Evolutionary conservation across 2,888 invertebrate species (phyloP).

Genomic region (Pyrrhopygopsis socrates): DNA sequence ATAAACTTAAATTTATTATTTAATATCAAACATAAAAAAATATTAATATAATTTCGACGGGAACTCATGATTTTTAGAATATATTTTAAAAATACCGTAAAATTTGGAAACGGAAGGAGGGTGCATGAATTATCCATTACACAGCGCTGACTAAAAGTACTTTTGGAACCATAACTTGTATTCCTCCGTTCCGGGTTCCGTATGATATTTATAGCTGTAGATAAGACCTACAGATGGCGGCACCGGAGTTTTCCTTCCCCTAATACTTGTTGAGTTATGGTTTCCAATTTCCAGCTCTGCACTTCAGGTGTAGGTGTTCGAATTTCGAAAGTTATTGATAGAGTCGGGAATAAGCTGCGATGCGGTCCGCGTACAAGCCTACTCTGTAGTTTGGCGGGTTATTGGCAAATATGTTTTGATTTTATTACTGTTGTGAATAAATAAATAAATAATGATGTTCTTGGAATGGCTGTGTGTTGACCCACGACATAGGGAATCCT

Average conservation of each 20-base stretch:
- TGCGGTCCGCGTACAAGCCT: no score
- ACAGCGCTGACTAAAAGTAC: slow-evolving; percentile 91
- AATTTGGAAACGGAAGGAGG: slow-evolving; percentile 91
- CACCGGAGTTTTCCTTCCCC: slow-evolving; percentile 93
- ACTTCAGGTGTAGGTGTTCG: slow-evolving; percentile 90
- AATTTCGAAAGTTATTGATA: slow-evolving; percentile 81
- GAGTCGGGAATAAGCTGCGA: slow-evolving; percentile 75
- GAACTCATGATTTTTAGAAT: slow-evolving; percentile 87
- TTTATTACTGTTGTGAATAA: no score
- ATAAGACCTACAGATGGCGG: slow-evolving; percentile 95
- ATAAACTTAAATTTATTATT: no score
- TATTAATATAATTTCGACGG: slow-evolving; percentile 67
- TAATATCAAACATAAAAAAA: no score
- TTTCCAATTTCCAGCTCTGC: slow-evolving; percentile 94
- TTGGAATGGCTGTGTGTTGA: no score
- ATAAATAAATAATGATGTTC: no score
- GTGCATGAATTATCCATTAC: slow-evolving; percentile 95
- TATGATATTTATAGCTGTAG: slow-evolving; percentile 93
- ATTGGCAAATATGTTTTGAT: no score
- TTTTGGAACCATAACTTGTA: slow-evolving; percentile 93
- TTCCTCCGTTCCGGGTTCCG: slow-evolving; percentile 92
- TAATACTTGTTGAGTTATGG: slow-evolving; percentile 95
- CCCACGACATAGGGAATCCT: no score
- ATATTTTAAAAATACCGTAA: slow-evolving; percentile 92
- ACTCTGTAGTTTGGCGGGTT: no score